These are phyloP conservation scores for Neoscelio sp. DNA, from an alignment of 2,888 invertebrate species.

Conservation along the genomic window DNA sequence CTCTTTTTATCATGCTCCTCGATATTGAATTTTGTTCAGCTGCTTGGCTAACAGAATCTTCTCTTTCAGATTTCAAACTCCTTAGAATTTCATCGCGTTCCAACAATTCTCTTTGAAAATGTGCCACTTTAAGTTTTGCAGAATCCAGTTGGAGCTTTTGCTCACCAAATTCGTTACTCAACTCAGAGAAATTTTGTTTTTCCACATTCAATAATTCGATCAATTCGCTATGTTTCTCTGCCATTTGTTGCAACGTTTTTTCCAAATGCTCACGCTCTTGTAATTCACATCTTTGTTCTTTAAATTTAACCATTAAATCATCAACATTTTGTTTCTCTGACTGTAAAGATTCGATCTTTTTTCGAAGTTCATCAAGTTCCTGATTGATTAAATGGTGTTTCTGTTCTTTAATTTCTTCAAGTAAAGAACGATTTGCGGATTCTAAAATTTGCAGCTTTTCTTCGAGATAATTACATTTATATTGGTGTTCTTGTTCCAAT, in stretches of 20 bases:
- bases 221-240: too few relatives aligned
- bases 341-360: too few relatives aligned
- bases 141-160: too few relatives aligned
- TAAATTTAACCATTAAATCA: too few relatives aligned
- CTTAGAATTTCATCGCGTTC: neutral
- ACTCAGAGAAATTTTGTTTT: neutral
- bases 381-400: neutral
- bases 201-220: too few relatives aligned
- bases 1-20: slow-evolving; percentile 10
- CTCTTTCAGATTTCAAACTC: slow-evolving; percentile 4
- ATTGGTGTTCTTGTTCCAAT: neutral
- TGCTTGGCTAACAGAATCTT: too few relatives aligned
- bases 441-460: neutral
- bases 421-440: neutral
- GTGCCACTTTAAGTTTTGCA: too few relatives aligned
- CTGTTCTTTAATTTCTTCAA: neutral
- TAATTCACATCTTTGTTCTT: too few relatives aligned
- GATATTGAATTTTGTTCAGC: slow-evolving; percentile 5
- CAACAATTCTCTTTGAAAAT: neutral
- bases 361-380: too few relatives aligned
- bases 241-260: too few relatives aligned
- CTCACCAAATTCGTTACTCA: neutral
- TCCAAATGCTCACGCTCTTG: too few relatives aligned
- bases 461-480: neutral
- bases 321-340: too few relatives aligned